These are phyloP conservation scores for Cynodonichthys magdalenae DNA, from an alignment of 2,797 vertebrate species.

Conservation along the genomic window DNA sequence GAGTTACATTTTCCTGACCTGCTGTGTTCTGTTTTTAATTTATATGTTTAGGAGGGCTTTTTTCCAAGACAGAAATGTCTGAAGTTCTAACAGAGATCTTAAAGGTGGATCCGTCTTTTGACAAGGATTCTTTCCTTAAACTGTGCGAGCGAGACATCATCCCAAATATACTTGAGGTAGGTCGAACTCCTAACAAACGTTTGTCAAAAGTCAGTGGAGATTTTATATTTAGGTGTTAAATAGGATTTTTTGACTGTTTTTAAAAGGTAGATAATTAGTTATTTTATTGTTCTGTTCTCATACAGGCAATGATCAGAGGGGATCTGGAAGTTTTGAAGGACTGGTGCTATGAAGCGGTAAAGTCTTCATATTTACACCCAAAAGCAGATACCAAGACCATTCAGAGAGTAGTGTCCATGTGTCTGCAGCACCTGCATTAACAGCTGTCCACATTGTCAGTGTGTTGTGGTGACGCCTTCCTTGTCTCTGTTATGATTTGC, in stretches of 20 bases:
- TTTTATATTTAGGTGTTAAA: neutral
- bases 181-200: neutral
- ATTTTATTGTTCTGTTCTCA: no score
- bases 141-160: conserved; percentile 93
- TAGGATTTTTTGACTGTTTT: neutral
- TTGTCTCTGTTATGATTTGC: conserved; percentile 29
- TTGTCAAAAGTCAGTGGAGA: neutral
- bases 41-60: conserved; percentile 85
- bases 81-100: conserved; percentile 95
- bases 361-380: conserved; percentile 35
- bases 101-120: conserved; percentile 89
- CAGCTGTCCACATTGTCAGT: neutral
- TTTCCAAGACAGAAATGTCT: conserved; percentile 97
- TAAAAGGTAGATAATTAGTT: no score
- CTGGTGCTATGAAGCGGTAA: conserved; percentile 97
- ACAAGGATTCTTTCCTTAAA: conserved; percentile 92
- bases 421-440: neutral
- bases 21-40: neutral
- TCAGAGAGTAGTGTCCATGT: neutral
- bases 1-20: neutral
- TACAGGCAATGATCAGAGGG: conserved; percentile 57
- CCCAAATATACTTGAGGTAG: conserved; percentile 93
- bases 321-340: conserved; percentile 95
- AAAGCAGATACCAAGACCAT: neutral
- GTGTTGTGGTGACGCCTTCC: conserved; percentile 3